phyloP scores from a whole-genome alignment of 1,140 invertebrate genomes.

The Pissodes strobi region DNA sequence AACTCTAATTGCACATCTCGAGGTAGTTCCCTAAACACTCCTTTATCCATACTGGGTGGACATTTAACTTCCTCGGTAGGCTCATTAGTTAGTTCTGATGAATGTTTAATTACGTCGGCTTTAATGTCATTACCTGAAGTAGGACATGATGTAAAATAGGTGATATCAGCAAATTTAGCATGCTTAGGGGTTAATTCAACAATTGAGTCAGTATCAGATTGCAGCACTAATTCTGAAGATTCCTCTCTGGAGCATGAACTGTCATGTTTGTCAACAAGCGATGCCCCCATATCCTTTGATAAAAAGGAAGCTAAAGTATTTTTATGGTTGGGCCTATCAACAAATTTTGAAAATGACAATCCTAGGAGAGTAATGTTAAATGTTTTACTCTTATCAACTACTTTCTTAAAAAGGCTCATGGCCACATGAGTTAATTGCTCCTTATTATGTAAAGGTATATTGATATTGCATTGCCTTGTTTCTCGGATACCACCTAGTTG shows the following conservation, averaged over 20 bases:
- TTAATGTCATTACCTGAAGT: constrained; percentile 63
- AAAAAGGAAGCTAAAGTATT: constrained; percentile 74
- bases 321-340: constrained; percentile 66
- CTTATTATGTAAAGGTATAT: constrained; percentile 65
- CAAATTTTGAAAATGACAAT: constrained; percentile 78
- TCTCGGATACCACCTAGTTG: constrained; percentile 67
- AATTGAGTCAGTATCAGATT: constrained; percentile 56
- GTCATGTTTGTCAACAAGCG: no score
- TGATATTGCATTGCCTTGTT: constrained; percentile 71
- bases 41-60: constrained; percentile 64
- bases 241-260: no score
- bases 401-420: constrained; percentile 75
- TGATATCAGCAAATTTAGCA: no score
- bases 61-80: constrained; percentile 51
- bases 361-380: constrained; percentile 79
- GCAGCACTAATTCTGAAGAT: no score
- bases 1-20: constrained; percentile 65
- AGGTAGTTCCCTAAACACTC: constrained; percentile 66
- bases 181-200: no score
- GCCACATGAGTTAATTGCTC: constrained; percentile 70
- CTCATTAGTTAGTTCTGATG: constrained; percentile 62
- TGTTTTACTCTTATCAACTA: constrained; percentile 71
- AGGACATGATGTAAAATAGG: no score
- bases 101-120: constrained; percentile 64
- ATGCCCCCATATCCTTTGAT: constrained; percentile 30